Conservation (phyloP, 2,797 vertebrate genomes). For the Rhynchotus rufescens region DNA sequence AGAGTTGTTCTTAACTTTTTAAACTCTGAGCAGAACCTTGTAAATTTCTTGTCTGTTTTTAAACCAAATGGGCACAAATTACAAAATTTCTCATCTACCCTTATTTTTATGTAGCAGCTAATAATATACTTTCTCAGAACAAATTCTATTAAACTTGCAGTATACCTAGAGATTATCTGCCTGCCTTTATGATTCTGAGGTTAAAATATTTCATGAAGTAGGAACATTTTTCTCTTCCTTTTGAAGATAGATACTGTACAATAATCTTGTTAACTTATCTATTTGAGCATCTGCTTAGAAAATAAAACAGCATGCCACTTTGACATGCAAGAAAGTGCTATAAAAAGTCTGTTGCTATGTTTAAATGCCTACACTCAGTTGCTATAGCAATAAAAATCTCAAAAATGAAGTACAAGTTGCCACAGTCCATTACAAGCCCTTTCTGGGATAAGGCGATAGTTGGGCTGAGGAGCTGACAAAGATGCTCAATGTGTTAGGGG, state of each 20-base stretch:
- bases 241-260: slow-evolving; percentile 19
- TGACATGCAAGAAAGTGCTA: slow-evolving; percentile 62
- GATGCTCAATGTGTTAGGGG: neutral
- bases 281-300: slow-evolving; percentile 69
- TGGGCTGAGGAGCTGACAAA: neutral
- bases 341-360: slow-evolving; percentile 69
- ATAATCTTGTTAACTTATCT: slow-evolving; percentile 66
- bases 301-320: slow-evolving; percentile 67
- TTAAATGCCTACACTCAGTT: slow-evolving; percentile 49
- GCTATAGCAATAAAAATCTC: slow-evolving; percentile 63
- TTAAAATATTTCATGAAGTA: neutral
- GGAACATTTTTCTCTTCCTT: neutral
- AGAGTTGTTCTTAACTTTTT: neutral
- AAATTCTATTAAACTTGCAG: neutral
- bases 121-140: neutral
- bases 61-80: neutral
- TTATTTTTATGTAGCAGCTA: neutral
- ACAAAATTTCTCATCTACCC: neutral
- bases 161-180: neutral
- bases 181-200: neutral
- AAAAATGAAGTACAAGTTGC: slow-evolving; percentile 31
- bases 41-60: neutral
- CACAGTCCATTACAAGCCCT: slow-evolving; percentile 38
- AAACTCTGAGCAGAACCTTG: neutral
- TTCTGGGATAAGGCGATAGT: slow-evolving; percentile 36